Conservation (phyloP, 2,888 invertebrate species). For the Cephonodes hylas region DNA sequence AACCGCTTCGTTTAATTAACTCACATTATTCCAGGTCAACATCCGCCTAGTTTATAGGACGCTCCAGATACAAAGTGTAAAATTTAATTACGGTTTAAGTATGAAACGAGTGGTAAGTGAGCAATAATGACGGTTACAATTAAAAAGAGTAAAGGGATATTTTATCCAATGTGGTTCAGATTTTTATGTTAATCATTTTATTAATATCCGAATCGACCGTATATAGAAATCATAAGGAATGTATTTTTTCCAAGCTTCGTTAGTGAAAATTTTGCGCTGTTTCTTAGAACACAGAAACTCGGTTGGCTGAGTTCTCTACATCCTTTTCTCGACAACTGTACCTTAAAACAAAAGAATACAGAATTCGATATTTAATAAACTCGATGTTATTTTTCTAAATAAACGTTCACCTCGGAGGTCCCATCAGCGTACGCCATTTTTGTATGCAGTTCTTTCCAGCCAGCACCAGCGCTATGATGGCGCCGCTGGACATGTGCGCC, state of each 20-base stretch:
- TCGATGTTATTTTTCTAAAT: too few relatives aligned
- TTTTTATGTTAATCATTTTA: background rate
- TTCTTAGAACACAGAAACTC: too few relatives aligned
- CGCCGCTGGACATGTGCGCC: constrained; percentile 89
- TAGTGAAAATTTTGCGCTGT: too few relatives aligned
- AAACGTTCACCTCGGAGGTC: constrained; percentile 84
- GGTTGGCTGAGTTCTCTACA: too few relatives aligned
- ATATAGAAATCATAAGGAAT: too few relatives aligned
- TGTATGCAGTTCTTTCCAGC: constrained; percentile 85
- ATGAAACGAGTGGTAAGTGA: background rate
- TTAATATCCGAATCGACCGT: too few relatives aligned
- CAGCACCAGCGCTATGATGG: constrained; percentile 86
- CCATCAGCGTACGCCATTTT: constrained; percentile 87
- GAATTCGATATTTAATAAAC: too few relatives aligned
- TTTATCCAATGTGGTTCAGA: background rate
- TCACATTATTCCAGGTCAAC: constrained; percentile 1
- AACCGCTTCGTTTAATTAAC: background rate
- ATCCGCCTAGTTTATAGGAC: background rate
- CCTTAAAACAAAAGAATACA: too few relatives aligned
- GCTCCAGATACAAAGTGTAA: background rate
- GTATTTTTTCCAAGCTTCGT: too few relatives aligned
- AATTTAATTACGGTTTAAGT: background rate
- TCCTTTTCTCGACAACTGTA: too few relatives aligned
- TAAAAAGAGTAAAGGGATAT: background rate
- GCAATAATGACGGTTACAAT: background rate